Conservation (phyloP, 1,140 invertebrate species). For the Drosophila guanche region DNA sequence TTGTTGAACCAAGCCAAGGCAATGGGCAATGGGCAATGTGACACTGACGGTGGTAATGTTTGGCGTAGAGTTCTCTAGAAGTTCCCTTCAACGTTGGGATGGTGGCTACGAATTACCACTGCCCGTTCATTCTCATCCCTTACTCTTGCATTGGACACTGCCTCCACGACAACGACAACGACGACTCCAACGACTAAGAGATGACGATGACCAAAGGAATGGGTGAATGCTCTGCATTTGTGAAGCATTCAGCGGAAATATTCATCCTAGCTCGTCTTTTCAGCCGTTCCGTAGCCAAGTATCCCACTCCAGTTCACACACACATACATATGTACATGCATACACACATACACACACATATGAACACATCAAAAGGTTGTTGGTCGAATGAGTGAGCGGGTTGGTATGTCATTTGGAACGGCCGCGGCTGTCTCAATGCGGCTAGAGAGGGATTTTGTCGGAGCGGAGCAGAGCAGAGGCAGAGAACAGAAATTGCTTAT, state of each 20-base stretch:
- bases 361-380: conserved; percentile 69
- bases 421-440: conserved; percentile 30
- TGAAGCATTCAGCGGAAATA: conserved; percentile 80
- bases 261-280: conserved; percentile 76
- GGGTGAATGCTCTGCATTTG: conserved; percentile 74
- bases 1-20: conserved; percentile 22
- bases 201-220: conserved; percentile 80
- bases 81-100: conserved; percentile 65
- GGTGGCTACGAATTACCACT: conserved; percentile 68
- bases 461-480: conserved; percentile 11
- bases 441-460: conserved; percentile 3
- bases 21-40: conserved; percentile 10
- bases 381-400: conserved; percentile 55
- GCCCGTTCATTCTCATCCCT: conserved; percentile 51
- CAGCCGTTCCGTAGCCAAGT: conserved; percentile 47
- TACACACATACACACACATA: conserved; percentile 33
- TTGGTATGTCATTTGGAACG: conserved; percentile 52
- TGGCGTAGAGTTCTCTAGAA: conserved; percentile 56
- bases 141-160: conserved; percentile 3
- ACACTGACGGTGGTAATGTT: conserved; percentile 28
- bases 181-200: conserved; percentile 66
- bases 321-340: conserved; percentile 14
- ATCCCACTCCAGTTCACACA: conserved; percentile 22
- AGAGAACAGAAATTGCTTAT: conserved; percentile 76
- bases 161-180: conserved; percentile 34